phyloP scores from a whole-genome alignment of 2,113 vertebrate species.

The Lasiurus cinereus region DNA sequence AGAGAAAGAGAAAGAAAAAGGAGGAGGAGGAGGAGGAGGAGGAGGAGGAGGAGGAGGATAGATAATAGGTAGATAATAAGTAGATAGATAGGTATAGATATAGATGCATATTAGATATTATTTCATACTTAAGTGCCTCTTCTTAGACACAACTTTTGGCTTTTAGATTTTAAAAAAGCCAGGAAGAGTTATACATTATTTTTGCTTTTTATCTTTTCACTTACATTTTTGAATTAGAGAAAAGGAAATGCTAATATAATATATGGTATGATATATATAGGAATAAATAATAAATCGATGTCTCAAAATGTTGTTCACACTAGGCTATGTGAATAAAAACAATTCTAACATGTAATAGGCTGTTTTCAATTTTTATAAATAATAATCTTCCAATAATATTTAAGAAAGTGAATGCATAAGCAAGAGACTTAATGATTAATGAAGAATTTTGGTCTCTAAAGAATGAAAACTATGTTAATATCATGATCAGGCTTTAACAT shows the following conservation, averaged over 20 bases:
- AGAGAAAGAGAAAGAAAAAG: no score
- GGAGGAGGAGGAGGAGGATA: no score
- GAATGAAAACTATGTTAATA: not conserved
- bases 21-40: no score
- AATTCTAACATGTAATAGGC: not conserved
- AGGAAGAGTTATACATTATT: not conserved
- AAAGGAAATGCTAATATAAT: not conserved
- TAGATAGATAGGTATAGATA: not conserved
- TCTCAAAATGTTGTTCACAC: not conserved
- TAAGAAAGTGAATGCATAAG: not conserved
- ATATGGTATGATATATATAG: not conserved
- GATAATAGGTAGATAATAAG: no score
- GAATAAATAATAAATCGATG: not conserved
- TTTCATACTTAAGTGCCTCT: not conserved
- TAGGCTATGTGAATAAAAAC: not conserved
- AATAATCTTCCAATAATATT: not conserved
- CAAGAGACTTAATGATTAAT: not conserved
- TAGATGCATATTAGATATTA: not conserved
- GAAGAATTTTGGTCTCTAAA: constrained; percentile 31
- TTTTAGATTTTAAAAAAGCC: not conserved
- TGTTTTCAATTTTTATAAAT: constrained; percentile 24
- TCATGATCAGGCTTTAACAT: not conserved
- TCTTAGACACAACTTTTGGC: not conserved
- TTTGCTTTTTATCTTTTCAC: not conserved
- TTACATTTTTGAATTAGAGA: not conserved